Base-by-base conservation (phyloP, 2,888 invertebrate genomes). In the Stenurella melanura region DNA sequence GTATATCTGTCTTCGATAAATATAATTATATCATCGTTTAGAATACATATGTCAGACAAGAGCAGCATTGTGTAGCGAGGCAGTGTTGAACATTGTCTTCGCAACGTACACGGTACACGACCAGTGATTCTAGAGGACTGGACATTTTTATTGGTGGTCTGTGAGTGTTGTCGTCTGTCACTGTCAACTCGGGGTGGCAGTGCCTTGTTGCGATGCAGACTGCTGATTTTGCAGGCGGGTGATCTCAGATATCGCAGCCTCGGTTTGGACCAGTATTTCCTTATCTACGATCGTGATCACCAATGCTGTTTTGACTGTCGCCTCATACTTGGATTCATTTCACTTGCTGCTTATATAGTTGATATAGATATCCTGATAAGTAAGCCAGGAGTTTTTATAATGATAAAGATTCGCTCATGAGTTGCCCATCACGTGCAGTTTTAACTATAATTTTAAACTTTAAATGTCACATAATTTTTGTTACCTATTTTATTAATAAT, bases 71-170 rank as follows among this genome's bases (percentile, higher is more conserved):
- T 74, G 74, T 74, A 50, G 70, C 70, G 60, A 56, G 30, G 18
- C 69, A 34, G 34, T 57, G 69, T 69, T 38, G 58, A 58, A 74
- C 74, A 74, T 67, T 60, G 67, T 74, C 74, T 67, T 67, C 17
- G 54, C 64, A 64, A 30, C 54, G 72, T 50, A 63, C 63, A 63
- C 56, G 18, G 50, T 50, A 50, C 50, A 50, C 50, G 50, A 73
- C 73, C 26, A 30, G 73, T 60, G 58, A 60, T 76, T 75, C 68
- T 58, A 21, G 30, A 38, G 74, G 38, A 69, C 64, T 78, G 83
- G 85, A 85, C 85, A 82, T 84, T 85, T 85, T 85, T 85, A 85
- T 85, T 85, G 84, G 84, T 82, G 83, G 80, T 80, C 83, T 78
- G 75, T 80, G 81, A 81, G 81, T 82, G 79, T 81, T 79, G 83